Evolutionary conservation across 2,113 vertebrate genomes (phyloP), one percentile per base, ranked within the genome.

Genomic region (Percina caprodes): DNA sequence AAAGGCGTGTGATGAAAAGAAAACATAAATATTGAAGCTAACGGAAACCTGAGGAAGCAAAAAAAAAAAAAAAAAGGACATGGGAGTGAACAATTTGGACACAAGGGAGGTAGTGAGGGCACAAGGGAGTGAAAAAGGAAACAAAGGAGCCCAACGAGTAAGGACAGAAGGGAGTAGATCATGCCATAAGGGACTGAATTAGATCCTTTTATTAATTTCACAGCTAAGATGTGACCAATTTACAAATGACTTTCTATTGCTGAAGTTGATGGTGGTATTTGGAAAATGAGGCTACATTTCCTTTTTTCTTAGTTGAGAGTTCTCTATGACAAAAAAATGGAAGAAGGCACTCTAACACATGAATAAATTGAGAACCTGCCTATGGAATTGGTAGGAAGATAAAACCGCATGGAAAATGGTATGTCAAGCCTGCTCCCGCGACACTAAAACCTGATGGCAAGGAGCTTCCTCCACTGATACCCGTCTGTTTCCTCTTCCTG

Each of bases 401-500:
- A 23, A 7, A 46, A 23, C 55, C n/a, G 10, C 4, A 11, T n/a
- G 61, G 45, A 76, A 42, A 21, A 30, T 15, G 26, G 62, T 11
- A 13, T 61, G 55, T 24, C 30, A 15, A 16, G 5, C 33, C 63
- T n/a, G 3, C n/a, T 21, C 7, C n/a, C 8, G 63, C 61, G 52
- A 6, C 14, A 9, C 63, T 65, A 3, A 51, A 77, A 30, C 80
- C 21, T 3, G 35, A 33, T 46, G 84, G 80, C 65, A 19, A 55
- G 68, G 5, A 16, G 78, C 88, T 92, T 92, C 91, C 92, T 89
- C 74, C 70, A 10, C 79, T 79, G 89, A 91, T 92, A 80, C 81
- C 90, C 71, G 79, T 80, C 89, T 90, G 90, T 89, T 94, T 94
- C 92, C 93, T 91, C 80, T 94, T 94, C 92, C 92, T 92, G 90